Evolutionary conservation across 2,797 vertebrate species (phyloP), one percentile per base, ranked within the genome.

Genomic region (Pteronotus mesoamericanus): DNA sequence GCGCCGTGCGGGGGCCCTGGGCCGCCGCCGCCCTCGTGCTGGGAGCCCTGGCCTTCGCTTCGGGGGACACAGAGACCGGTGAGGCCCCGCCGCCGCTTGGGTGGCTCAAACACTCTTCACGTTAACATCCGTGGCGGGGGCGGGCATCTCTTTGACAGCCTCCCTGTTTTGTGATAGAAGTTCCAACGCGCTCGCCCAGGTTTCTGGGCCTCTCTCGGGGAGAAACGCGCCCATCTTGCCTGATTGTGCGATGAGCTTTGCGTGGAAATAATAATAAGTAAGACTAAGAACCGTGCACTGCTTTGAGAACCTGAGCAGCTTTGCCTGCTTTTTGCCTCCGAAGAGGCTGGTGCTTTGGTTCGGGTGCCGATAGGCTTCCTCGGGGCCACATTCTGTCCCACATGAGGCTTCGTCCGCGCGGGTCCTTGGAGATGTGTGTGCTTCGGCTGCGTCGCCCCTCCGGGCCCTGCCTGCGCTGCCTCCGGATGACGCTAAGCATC

Each of bases 341-440:
- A 64, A 32, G 29, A 7, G 29, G 29, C 1, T 3, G 59, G 3
- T 9, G 5, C 29, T 32, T 64, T 32, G 2, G 12, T 64, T 0
- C 5, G 59, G 29, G 29, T 16, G 57, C 11, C 10, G 0, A 10
- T 26, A 10, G 9, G 10, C 55, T 55, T 57, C 55, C 55, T 55
- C 1, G 55, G 55, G 55, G 22, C 10, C 1, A 57, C 26, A 1
- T 26, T 24, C 26, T 1, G 3, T 57, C 24, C 10, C 9, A 4
- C 21, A 26, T 55, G 3, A 57, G 22, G 22, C 9, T 9, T 3
- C 11, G 3, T 5, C 55, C 55, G 10, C 9, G 55, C 55, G 22
- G 24, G 55, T 26, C 22, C 55, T 26, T 1, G 55, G 55, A 26
- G 55, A 57, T 6, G 3, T 2, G 9, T 26, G 22, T 26, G 55